A percentile compares a stretch with the other conserved stretches of the same genome.
These are phyloP conservation scores for Porites lutea DNA, from an alignment of 64 coral and sea anemone genomes.

Conservation along the genomic window DNA sequence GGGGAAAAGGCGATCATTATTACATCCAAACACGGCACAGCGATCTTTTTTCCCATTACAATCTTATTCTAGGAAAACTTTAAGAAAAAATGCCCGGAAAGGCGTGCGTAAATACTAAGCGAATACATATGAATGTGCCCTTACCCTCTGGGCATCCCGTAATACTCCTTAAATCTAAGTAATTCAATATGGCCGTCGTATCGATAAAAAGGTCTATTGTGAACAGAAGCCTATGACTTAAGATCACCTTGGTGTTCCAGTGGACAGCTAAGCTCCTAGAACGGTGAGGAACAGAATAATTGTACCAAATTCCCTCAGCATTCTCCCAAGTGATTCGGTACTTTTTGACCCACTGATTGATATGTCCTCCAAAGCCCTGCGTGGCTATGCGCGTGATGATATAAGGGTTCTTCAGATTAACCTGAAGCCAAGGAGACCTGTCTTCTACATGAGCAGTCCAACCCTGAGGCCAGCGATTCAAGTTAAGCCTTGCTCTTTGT, in stretches of 20 bases:
- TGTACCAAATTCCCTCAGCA: conserved; percentile 10
- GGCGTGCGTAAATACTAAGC: no score
- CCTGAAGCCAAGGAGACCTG: conserved; percentile 64
- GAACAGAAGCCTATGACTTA: background rate
- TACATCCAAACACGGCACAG: no score
- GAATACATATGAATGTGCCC: no score
- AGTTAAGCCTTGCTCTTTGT: conserved; percentile 50
- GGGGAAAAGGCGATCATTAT: no score
- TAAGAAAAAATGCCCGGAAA: no score
- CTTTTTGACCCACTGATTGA: conserved; percentile 70
- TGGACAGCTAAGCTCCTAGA: background rate
- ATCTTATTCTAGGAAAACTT: no score
- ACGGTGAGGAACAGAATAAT: conserved; percentile 38
- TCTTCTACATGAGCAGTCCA: conserved; percentile 65
- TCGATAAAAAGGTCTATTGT: no score
- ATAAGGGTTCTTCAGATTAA: conserved; percentile 29
- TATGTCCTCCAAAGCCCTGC: conserved; percentile 62
- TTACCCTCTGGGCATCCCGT: no score
- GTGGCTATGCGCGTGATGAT: conserved; percentile 72
- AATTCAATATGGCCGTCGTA: no score
- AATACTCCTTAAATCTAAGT: no score
- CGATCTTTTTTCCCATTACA: no score
- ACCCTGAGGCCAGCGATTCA: conserved; percentile 65
- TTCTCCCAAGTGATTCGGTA: conserved; percentile 65
- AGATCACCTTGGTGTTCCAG: conserved; percentile 53